These are phyloP conservation scores for Vulpes vulpes DNA, from an alignment of 2,113 vertebrate species.

Conservation along the genomic window DNA sequence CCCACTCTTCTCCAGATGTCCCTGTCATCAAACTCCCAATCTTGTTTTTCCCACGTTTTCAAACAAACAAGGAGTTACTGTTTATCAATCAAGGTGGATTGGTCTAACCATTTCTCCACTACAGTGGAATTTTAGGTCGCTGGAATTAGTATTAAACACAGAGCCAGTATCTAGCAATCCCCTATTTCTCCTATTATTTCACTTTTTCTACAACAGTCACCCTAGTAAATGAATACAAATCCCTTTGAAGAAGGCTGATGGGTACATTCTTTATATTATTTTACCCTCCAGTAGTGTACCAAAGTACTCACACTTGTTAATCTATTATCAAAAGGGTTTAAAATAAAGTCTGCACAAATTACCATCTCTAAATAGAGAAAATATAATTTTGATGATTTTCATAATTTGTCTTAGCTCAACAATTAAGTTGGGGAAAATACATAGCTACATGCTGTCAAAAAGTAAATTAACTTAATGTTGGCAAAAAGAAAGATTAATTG, in stretches of 20 bases:
- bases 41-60: not conserved
- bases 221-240: not conserved
- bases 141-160: not conserved
- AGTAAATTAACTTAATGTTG: constrained; percentile 26
- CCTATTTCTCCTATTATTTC: not conserved
- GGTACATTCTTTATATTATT: not conserved
- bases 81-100: not conserved
- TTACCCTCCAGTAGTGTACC: not conserved
- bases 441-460: not conserved
- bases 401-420: constrained; percentile 1
- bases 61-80: not conserved
- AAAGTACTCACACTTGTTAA: not conserved
- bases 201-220: not conserved
- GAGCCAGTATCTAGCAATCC: not conserved
- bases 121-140: not conserved
- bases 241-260: not conserved
- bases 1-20: not conserved
- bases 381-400: constrained; percentile 7
- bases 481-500: constrained; percentile 6
- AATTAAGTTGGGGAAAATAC: not conserved
- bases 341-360: not conserved
- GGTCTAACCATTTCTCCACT: not conserved
- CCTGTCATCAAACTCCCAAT: not conserved
- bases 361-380: not conserved
- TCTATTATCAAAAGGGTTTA: not conserved